Conservation (phyloP, 2,888 invertebrate genomes). For the Cheilosia vulpina region DNA sequence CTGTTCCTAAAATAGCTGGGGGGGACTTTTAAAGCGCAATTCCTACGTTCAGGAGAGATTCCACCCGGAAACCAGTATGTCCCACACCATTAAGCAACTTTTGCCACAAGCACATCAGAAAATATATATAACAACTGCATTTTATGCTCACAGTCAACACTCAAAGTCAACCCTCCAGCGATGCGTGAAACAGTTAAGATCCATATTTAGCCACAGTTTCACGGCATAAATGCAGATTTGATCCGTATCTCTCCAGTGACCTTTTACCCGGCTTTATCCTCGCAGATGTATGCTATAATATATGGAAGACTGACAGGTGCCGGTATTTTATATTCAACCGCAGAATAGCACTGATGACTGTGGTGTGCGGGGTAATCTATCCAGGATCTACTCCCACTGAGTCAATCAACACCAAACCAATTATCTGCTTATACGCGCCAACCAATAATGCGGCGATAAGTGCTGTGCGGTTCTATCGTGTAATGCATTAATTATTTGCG, state of each 20-base stretch:
- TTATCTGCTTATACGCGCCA: slow-evolving; percentile 40
- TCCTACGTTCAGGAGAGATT: slow-evolving; percentile 17
- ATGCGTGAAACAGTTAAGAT: slow-evolving; percentile 60
- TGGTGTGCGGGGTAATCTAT: neutral
- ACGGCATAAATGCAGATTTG: slow-evolving; percentile 16
- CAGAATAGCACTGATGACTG: neutral
- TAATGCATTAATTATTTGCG: slow-evolving; percentile 52
- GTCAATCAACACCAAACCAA: slow-evolving; percentile 41
- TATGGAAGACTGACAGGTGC: slow-evolving; percentile 49
- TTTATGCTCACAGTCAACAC: slow-evolving; percentile 40
- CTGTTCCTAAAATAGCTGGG: neutral
- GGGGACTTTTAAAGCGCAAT: slow-evolving; percentile 1
- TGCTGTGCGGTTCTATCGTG: slow-evolving; percentile 37
- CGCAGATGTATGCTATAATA: slow-evolving; percentile 1
- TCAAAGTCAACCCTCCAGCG: slow-evolving; percentile 32
- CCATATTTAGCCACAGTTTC: slow-evolving; percentile 46
- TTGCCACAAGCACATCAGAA: neutral
- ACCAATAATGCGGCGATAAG: slow-evolving; percentile 38
- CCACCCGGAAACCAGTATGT: slow-evolving; percentile 16
- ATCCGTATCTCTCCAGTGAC: slow-evolving; percentile 41
- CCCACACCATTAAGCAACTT: slow-evolving; percentile 27
- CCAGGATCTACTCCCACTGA: neutral
- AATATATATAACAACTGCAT: slow-evolving; percentile 26
- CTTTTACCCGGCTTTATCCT: slow-evolving; percentile 37
- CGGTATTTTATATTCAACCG: slow-evolving; percentile 18